Percentiles rank a stretch among this genome's conserved stretches.
Evolutionary conservation across 1,140 invertebrate genomes (phyloP).

Genomic region (Anthonomus grandis): DNA sequence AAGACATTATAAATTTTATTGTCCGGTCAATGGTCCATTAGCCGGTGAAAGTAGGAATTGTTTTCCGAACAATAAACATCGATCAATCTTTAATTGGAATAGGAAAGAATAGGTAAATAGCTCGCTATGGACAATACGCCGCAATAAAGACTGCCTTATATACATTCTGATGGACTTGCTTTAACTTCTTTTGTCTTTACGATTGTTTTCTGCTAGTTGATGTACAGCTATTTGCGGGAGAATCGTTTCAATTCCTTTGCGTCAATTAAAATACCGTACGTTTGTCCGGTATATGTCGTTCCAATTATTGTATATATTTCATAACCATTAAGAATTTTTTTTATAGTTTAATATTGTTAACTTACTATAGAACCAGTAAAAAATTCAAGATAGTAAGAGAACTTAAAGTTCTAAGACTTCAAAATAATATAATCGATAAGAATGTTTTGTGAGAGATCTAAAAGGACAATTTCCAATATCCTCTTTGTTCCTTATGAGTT

Average conservation of each 20-base stretch:
- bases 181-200: slow-evolving; percentile 43
- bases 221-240: slow-evolving; percentile 29
- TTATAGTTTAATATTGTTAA: too few relatives aligned
- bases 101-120: slow-evolving; percentile 48
- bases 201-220: slow-evolving; percentile 36
- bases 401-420: too few relatives aligned
- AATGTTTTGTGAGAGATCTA: too few relatives aligned
- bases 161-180: slow-evolving; percentile 44
- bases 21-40: slow-evolving; percentile 16
- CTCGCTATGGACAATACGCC: slow-evolving; percentile 37
- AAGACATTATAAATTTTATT: slow-evolving; percentile 18
- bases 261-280: slow-evolving; percentile 31
- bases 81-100: slow-evolving; percentile 47
- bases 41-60: slow-evolving; percentile 45
- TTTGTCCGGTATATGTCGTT: too few relatives aligned
- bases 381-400: too few relatives aligned
- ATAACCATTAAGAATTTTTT: too few relatives aligned
- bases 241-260: slow-evolving; percentile 28
- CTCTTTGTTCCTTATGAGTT: too few relatives aligned
- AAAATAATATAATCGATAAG: too few relatives aligned
- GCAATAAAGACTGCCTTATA: slow-evolving; percentile 44
- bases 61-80: slow-evolving; percentile 46
- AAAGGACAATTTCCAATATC: too few relatives aligned
- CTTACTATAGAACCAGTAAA: too few relatives aligned
- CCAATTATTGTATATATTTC: too few relatives aligned